Evolutionary conservation across 2,888 invertebrate genomes (phyloP), one percentile per base, ranked within the genome.

Genomic region (Tachystola acroxantha): DNA sequence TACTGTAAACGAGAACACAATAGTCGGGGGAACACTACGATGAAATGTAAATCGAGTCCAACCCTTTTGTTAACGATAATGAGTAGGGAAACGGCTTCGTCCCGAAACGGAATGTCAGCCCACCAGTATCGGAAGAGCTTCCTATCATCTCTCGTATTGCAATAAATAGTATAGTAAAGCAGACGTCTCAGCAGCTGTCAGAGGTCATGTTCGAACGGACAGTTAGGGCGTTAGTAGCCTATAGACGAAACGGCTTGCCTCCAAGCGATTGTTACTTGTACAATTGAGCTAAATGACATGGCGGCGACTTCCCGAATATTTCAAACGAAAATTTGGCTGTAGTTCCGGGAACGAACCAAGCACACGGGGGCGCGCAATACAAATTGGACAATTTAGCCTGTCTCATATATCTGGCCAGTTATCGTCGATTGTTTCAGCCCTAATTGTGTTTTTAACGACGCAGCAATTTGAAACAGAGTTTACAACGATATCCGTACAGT

Each of bases 11-110:
- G 40, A 54, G 48, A 41, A 48, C 45, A 56, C 50, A 56, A 65
- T 58, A 57, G 51, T 44, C 44, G 41, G 37, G 36, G 43, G 49
- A 56, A 57, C 52, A 58, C 52, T 50, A 34, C 56, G 50, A 64
- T 58, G 62, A 65, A 75, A 73, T 71, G 70, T 70, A 71, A 73
- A 74, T 72, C 64, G 62, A 56, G 54, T 60, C 59, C 58, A 68
- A 70, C 64, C 73, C 72, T 70, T 72, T 69, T 68, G 69, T 72
- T 68, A 69, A 70, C 62, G 60, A 69, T 70, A 74, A 77, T 69
- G 69, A 69, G 60, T 45, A 57, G 52, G 62, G 53, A 64, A 68
- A 71, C 61, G 61, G 57, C 48, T 57, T 52, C 55, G 61, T 60
- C 59, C 61, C 51, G 42, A 66, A 68, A 60, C 58, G 54, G 61